Evolutionary conservation across 2,888 invertebrate genomes (phyloP).

Genomic region (Priocnemis perturbator): DNA sequence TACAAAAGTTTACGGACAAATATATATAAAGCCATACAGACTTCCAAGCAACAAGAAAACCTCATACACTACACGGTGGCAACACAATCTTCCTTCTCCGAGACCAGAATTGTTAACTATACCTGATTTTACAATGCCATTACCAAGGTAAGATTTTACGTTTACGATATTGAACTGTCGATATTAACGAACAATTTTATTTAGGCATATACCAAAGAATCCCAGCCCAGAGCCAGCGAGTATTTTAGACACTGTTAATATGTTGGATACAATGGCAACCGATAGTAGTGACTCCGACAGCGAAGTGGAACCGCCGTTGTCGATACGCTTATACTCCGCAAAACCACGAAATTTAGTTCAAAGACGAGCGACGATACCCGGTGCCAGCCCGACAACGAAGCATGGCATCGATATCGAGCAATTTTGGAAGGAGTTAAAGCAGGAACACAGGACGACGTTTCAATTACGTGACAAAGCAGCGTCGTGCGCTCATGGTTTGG

Average conservation of each 20-base stretch:
- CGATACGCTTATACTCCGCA: slow-evolving; percentile 82
- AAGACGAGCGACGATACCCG: slow-evolving; percentile 91
- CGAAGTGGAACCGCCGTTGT: slow-evolving; percentile 78
- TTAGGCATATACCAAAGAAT: slow-evolving; percentile 66
- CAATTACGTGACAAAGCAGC: slow-evolving; percentile 86
- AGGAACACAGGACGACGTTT: slow-evolving; percentile 78
- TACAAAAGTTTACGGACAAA: slow-evolving; percentile 86
- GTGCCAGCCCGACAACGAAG: slow-evolving; percentile 83
- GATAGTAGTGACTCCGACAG: slow-evolving; percentile 77
- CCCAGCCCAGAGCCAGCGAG: slow-evolving; percentile 69
- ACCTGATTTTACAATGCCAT: slow-evolving; percentile 79
- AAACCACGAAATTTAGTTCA: slow-evolving; percentile 86
- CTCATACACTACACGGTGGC: slow-evolving; percentile 80
- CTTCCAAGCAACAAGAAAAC: slow-evolving; percentile 84
- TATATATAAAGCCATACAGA: slow-evolving; percentile 84
- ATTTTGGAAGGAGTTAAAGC: slow-evolving; percentile 86
- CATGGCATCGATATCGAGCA: slow-evolving; percentile 83
- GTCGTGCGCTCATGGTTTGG: slow-evolving; percentile 86
- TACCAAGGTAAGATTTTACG: slow-evolving; percentile 75
- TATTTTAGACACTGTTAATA: slow-evolving; percentile 65
- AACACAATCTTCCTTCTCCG: slow-evolving; percentile 83
- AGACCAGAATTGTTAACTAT: slow-evolving; percentile 80
- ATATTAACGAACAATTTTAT: neutral
- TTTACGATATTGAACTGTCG: slow-evolving; percentile 7
- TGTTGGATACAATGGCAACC: slow-evolving; percentile 73